Percentiles rank a stretch among this genome's conserved stretches.
Evolutionary conservation across 1,140 invertebrate genomes (phyloP).

Genomic region (Temnothorax longispinosus): DNA sequence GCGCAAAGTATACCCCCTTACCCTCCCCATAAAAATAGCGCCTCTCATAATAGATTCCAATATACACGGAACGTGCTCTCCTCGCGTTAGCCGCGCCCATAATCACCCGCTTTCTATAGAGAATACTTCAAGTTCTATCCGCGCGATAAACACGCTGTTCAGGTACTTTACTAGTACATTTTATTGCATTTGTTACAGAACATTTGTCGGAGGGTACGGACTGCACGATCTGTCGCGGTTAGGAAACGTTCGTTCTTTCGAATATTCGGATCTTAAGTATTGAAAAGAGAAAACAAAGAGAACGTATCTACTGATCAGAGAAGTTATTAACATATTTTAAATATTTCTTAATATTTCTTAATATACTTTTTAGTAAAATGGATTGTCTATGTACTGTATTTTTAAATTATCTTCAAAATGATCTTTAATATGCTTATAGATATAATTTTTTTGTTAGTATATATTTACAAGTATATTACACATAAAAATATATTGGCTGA

Average conservation of each 20-base stretch:
- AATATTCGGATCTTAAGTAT: slow-evolving; percentile 9
- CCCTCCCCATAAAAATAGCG: slow-evolving; percentile 12
- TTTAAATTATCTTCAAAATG: not conserved
- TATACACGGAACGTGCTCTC: not conserved
- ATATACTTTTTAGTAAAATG: not conserved
- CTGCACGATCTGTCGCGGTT: slow-evolving; percentile 1
- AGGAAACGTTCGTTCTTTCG: not conserved
- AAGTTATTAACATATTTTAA: not conserved
- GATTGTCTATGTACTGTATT: not conserved
- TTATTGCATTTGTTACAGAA: not conserved
- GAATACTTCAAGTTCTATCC: not conserved
- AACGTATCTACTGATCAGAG: not conserved
- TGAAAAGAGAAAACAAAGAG: not conserved
- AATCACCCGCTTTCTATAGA: not conserved
- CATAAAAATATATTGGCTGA: not conserved
- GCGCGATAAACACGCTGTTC: slow-evolving; percentile 2
- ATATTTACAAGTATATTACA: not conserved
- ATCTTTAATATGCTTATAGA: not conserved
- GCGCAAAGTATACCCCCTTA: not conserved
- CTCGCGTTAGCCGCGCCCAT: slow-evolving; percentile 7
- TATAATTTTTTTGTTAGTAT: not conserved
- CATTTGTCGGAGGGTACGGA: not conserved
- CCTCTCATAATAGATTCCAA: slow-evolving; percentile 30
- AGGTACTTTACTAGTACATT: not conserved
- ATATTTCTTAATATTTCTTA: not conserved